Evolutionary conservation across 2,888 invertebrate species (phyloP).

Genomic region (Standfussiana lucernea): DNA sequence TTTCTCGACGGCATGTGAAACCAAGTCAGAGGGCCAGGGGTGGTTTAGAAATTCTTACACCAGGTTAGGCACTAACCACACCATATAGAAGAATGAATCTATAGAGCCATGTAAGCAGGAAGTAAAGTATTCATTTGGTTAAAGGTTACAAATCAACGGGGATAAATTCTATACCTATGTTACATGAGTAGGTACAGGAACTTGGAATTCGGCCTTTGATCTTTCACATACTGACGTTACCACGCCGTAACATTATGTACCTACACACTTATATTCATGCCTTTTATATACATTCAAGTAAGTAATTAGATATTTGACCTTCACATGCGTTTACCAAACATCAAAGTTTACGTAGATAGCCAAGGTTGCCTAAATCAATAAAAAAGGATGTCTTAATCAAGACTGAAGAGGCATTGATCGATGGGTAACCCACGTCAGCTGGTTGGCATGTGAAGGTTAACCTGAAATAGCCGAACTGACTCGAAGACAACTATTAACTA

Average conservation of each 20-base stretch:
- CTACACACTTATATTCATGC: neutral
- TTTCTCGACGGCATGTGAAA: too few relatives aligned
- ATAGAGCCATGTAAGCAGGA: neutral
- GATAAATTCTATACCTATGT: neutral
- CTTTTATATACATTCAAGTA: neutral
- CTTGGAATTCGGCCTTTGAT: slow-evolving; percentile 15
- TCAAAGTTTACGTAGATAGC: neutral
- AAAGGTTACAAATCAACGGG: neutral
- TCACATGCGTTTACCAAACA: neutral
- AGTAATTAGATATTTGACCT: slow-evolving; percentile 7
- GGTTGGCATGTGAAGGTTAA: slow-evolving; percentile 38
- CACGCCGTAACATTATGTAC: neutral
- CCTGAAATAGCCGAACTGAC: slow-evolving; percentile 7
- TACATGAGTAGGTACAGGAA: neutral
- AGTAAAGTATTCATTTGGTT: neutral
- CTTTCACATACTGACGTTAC: neutral
- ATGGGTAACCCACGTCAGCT: slow-evolving; percentile 38
- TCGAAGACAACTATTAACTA: slow-evolving; percentile 24
- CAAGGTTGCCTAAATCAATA: slow-evolving; percentile 33
- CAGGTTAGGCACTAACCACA: too few relatives aligned
- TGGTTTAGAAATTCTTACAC: too few relatives aligned
- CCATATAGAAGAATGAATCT: too few relatives aligned
- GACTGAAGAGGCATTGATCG: slow-evolving; percentile 52
- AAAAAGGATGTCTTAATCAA: slow-evolving; percentile 51
- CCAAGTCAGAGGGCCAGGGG: too few relatives aligned